Base-by-base conservation (phyloP, 2,888 invertebrate species). In the Apamea sordens region DNA sequence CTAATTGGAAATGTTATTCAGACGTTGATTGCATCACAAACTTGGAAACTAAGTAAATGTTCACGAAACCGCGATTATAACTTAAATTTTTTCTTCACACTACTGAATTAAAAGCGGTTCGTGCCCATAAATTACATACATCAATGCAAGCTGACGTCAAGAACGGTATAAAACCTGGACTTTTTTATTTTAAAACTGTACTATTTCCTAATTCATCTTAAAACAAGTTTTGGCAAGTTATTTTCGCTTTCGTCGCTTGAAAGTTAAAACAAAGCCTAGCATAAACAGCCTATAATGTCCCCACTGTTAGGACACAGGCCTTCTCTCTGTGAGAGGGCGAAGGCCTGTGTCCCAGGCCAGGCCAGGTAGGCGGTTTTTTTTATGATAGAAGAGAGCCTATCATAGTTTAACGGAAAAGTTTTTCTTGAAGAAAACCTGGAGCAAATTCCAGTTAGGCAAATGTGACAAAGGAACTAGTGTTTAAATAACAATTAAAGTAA, bases 1-100 rank as follows among this genome's bases (percentile, higher is more conserved):
- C 86, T 85, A 85, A 86, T 75, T 86, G 77, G 70, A 76, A 79
- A 76, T 77, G 32, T 69, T 83, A 78, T 77, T 82, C 82, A 72
- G 83, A 64, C 73, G 76, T 71, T 86, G 75, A 79, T 86, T 86
- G 76, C 65, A 67, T 77, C 70, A 77, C 73, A 68, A 82, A 82
- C 67, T 79, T 83, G 65, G 59, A 68, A 79, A 80, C 70, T 69
- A 78, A 74, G 73, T 74, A 56, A 86, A 78, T 64, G 65, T 71
- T 76, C 53, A 78, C 61, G 36, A 84, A 82, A 76, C 41, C 47
- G 32, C 41, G 67, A 56, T 81, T 79, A 59, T 67, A 75, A 83
- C 24, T 70, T 76, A 67, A 53, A 32, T 78, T 63, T 64, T 59
- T 71, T 63, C 63, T 73, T 71, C 81, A 32, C 64, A 73, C 18